Evolutionary conservation across 2,888 invertebrate genomes (phyloP).

Genomic region (Agrochola lychnidis): DNA sequence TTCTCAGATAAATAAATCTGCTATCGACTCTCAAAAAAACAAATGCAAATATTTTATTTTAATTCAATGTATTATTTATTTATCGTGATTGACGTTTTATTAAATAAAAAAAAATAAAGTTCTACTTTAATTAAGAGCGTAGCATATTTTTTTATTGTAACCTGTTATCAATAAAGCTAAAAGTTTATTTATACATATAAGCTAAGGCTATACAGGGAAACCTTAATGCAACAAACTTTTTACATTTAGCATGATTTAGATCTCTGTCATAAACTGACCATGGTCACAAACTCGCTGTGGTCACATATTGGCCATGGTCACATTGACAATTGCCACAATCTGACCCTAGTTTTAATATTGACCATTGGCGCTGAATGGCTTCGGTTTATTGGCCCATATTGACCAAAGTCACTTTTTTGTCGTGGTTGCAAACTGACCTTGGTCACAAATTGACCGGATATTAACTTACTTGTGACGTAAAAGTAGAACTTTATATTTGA

Average conservation of each 20-base stretch:
- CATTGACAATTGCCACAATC: neutral
- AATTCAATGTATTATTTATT: neutral
- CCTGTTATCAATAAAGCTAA: slow-evolving; percentile 15
- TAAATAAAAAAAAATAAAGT: neutral
- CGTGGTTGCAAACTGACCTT: neutral
- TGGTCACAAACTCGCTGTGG: neutral
- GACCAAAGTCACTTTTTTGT: too few relatives aligned
- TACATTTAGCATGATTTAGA: neutral
- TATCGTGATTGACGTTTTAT: neutral
- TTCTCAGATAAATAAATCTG: neutral
- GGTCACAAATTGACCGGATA: neutral
- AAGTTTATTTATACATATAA: slow-evolving; percentile 37
- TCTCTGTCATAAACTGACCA: neutral
- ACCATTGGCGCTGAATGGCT: too few relatives aligned
- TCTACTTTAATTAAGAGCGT: slow-evolving; percentile 15
- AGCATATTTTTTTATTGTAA: neutral
- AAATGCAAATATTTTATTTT: neutral
- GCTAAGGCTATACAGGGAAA: slow-evolving; percentile 51
- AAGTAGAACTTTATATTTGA: slow-evolving; percentile 24
- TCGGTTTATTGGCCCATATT: neutral
- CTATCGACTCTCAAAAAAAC: neutral
- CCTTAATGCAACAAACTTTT: slow-evolving; percentile 14
- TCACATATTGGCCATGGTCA: neutral
- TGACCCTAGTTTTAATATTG: neutral
- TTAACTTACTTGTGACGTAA: neutral